Evolutionary conservation across 2,797 vertebrate species (phyloP).

Genomic region (Eulemur rubriventer): DNA sequence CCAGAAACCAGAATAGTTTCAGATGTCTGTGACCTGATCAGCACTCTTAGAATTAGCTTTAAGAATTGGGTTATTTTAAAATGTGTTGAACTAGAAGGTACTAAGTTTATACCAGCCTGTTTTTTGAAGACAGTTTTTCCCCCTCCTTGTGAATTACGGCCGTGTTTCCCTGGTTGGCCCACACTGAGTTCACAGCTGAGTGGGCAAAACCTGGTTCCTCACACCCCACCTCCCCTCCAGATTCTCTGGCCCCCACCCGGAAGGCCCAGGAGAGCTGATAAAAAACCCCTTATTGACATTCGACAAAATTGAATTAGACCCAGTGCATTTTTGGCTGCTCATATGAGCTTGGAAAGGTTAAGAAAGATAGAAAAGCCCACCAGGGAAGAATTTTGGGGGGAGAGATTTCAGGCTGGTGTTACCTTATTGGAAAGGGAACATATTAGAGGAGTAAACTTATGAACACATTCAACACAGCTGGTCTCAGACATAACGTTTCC

Average conservation of each 20-base stretch:
- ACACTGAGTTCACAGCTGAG: background rate
- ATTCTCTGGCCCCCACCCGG: background rate
- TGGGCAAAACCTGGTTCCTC: background rate
- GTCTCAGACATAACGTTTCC: background rate
- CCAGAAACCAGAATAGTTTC: background rate
- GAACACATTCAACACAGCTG: background rate
- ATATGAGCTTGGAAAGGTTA: background rate
- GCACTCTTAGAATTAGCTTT: background rate
- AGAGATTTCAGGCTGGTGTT: background rate
- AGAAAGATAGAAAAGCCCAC: background rate
- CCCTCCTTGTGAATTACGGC: background rate
- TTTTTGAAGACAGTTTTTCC: background rate
- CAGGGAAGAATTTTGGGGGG: background rate
- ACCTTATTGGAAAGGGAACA: background rate
- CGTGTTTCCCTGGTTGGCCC: background rate
- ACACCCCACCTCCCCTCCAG: accelerated
- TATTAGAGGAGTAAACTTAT: background rate
- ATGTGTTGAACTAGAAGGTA: background rate
- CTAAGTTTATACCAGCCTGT: background rate
- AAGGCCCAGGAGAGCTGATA: background rate
- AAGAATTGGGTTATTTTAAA: background rate
- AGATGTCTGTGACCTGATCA: background rate
- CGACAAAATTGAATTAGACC: background rate
- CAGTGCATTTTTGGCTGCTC: background rate
- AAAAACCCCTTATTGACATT: background rate